Percentiles rank a stretch among this genome's conserved stretches.
Conservation (phyloP, 2,797 vertebrate genomes). For the Acestrorhynchus altus region DNA sequence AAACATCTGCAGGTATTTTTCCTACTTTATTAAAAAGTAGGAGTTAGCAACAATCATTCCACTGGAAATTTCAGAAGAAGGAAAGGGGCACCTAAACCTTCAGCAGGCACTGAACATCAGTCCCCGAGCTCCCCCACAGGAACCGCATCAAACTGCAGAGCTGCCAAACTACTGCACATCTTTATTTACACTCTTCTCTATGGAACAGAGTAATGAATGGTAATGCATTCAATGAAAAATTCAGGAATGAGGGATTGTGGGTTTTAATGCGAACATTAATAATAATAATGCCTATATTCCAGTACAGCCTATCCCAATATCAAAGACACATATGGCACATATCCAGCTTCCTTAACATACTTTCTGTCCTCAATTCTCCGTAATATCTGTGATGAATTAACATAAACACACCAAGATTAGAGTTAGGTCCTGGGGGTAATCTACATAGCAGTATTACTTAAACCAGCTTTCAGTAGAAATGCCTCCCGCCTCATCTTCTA, state of each 20-base stretch:
- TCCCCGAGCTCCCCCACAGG: not conserved
- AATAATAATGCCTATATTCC: conserved; percentile 39
- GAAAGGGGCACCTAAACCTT: not conserved
- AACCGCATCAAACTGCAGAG: not conserved
- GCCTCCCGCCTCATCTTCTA: not conserved
- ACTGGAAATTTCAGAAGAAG: not conserved
- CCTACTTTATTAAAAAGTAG: not conserved
- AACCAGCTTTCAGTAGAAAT: not conserved
- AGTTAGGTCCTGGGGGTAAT: not conserved
- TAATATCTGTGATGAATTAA: no score
- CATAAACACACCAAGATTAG: not conserved
- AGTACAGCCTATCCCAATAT: not conserved
- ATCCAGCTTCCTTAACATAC: not conserved
- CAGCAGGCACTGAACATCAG: not conserved
- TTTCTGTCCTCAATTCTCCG: not conserved
- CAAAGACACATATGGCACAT: conserved; percentile 6
- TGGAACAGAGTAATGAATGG: conserved; percentile 41
- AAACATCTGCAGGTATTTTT: not conserved
- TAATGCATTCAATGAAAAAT: conserved; percentile 51
- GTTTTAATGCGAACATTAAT: conserved; percentile 44
- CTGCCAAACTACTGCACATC: not conserved
- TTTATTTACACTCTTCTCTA: conserved; percentile 20
- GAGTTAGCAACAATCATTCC: not conserved
- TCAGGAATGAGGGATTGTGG: conserved; percentile 26
- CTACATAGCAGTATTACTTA: not conserved